Evolutionary conservation across 2,113 vertebrate genomes (phyloP), one percentile per base, ranked within the genome.

Genomic region (Nannobrachium achirus): DNA sequence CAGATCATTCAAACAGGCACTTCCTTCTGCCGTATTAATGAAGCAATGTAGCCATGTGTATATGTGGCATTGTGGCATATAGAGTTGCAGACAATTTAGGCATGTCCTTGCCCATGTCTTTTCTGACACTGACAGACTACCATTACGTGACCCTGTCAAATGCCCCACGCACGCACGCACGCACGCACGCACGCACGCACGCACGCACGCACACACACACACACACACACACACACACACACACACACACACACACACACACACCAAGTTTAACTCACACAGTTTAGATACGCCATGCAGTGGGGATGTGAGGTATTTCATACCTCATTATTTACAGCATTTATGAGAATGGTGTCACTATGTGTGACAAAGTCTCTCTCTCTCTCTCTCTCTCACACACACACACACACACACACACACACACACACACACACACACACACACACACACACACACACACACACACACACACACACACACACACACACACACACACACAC

Each of bases 161-260:
- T 33, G 25, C 1, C 25, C 25, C 25, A 5, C 15, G 44, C 4
- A 18, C 70, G 69, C 70, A 69, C 63, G 72, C 74, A 77, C 73
- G 70, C 76, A 44, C 40, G n/a, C n/a, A n/a, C n/a, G n/a, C n/a
- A n/a, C n/a, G n/a, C n/a, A n/a, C n/a, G n/a, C n/a, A n/a, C n/a
- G n/a, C n/a, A n/a, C n/a, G n/a, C n/a, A 86, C 45, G 85, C 61
- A 84, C 69, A 83, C 48, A 66, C 18, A 80, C n/a, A 70, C 8
- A 65, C 8, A 78, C 3, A 73, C 42, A 56, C 18, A 48, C 42
- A 56, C 44, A 40, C 9, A 49, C 56, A 63, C 20, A 51, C 50
- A 58, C n/a, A n/a, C n/a, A n/a, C n/a, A 61, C 15, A 60, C 4
- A 18, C 70, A 71, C 70, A 69, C 63, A 75, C 74, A 77, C 73